A percentile compares a stretch with the other conserved stretches of the same genome.
These are phyloP conservation scores for Glareola pratincola DNA, from an alignment of 2,113 vertebrate genomes.

Conservation along the genomic window DNA sequence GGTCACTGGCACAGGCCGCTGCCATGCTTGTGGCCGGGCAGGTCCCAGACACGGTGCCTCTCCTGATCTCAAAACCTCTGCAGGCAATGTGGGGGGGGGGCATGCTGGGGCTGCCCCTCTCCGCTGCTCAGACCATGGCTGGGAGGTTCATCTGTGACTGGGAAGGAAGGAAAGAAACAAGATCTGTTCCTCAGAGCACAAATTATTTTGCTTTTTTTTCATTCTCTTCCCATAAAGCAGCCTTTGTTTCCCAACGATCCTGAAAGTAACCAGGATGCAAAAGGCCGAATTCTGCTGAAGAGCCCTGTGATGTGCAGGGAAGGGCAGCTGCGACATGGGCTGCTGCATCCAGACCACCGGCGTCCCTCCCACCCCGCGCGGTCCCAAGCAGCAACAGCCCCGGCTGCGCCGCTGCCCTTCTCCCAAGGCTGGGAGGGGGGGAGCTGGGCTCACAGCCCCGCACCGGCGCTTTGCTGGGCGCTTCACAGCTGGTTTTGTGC, in stretches of 20 bases:
- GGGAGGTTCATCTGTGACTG: not conserved
- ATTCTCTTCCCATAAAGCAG: not conserved
- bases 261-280: not conserved
- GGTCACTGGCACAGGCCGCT: not conserved
- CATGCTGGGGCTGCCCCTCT: not conserved
- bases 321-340: not conserved
- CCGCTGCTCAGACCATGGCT: not conserved
- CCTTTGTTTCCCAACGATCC: not conserved
- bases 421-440: accelerated
- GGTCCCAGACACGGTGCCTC: not conserved
- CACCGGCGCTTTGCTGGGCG: not conserved
- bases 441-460: not conserved
- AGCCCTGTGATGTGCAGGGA: not conserved
- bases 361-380: accelerated
- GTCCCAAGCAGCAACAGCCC: not conserved
- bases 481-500: not conserved
- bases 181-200: not conserved
- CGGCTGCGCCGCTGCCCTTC: accelerated
- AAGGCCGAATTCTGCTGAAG: not conserved
- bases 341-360: not conserved
- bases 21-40: not conserved
- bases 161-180: not conserved
- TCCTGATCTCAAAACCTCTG: not conserved
- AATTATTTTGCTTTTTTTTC: not conserved
- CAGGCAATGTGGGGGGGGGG: not conserved